Base-by-base conservation (phyloP, 2,888 invertebrate genomes). In the Rhynchonema sp. region DNA sequence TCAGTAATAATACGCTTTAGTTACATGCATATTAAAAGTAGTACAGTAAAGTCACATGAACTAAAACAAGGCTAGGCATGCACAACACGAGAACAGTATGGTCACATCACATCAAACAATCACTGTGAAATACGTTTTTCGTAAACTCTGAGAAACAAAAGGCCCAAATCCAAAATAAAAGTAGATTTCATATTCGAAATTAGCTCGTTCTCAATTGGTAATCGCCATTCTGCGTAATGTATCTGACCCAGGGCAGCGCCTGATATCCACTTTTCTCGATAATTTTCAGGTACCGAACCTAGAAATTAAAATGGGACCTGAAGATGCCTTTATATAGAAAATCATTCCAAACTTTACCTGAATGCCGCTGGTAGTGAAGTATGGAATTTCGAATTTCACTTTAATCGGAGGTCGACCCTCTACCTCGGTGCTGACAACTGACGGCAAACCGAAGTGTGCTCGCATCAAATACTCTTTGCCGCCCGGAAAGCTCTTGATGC, bases 191-290 rank as follows among this genome's bases (percentile, higher is more conserved):
- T n/a, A n/a, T n/a, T n/a, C n/a, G n/a, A n/a, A n/a, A n/a, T n/a
- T n/a, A n/a, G n/a, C n/a, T n/a, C 6, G 90, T 96, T 76, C 96
- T 82, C 65, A 96, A 78, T 74, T 96, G 94, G 74, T 98, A 96
- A 75, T 98, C 96, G 58, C 96, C 96, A 74, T 96, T 96, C 74
- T 96, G 94, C 52, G 96, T 98, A 65, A 98, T 96, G 74, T 96
- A 98, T n/a, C 96, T 80, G 3, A 96, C 96, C 96, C 96, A 96
- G 0, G 96, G 96, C 64, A 98, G 74, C 0, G 96, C 96, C 76
- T 96, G 96, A 75, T 96, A 96, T 0, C 96, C 96, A 75, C 91
- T 92, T 77, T 98, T 96, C 73, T 96, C 96, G 69, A 98, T 96
- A 68, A 96, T 96, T 77, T 94, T 94, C 72, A 94, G 78, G 73